Conservation (phyloP, 30 jellyfish, hydroid and myxozoan species). For the Hydra vulgaris region DNA sequence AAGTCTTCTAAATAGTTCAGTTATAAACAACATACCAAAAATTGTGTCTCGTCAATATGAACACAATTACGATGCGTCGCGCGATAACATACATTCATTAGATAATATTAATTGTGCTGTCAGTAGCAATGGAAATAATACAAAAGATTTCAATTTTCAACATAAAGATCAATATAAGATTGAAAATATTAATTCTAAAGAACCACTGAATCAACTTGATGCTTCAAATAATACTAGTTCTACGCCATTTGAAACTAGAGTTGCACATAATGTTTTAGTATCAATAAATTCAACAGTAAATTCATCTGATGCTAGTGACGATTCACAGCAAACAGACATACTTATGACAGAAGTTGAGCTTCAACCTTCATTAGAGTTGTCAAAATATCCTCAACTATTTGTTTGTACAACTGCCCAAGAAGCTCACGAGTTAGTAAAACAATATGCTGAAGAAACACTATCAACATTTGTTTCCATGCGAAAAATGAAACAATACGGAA, state of each 20-base stretch:
- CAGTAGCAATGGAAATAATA: neutral
- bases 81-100: neutral
- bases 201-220: neutral
- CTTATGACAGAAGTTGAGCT: neutral
- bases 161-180: neutral
- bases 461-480: slow-evolving; percentile 40
- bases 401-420: slow-evolving; percentile 29
- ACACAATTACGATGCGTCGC: neutral
- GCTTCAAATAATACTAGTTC: neutral
- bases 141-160: neutral
- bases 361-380: neutral
- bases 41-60: neutral
- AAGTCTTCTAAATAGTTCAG: neutral
- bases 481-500: slow-evolving; percentile 33
- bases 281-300: neutral
- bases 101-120: neutral
- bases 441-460: slow-evolving; percentile 32
- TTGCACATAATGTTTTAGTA: neutral
- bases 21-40: neutral
- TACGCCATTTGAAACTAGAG: neutral
- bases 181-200: neutral
- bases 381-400: slow-evolving; percentile 24
- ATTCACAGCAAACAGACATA: neutral
- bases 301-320: neutral
- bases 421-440: slow-evolving; percentile 28